Percentiles rank a stretch among this genome's conserved stretches.
These are phyloP conservation scores for Taurulus bubalis DNA, from an alignment of 2,113 vertebrate species.

Conservation along the genomic window DNA sequence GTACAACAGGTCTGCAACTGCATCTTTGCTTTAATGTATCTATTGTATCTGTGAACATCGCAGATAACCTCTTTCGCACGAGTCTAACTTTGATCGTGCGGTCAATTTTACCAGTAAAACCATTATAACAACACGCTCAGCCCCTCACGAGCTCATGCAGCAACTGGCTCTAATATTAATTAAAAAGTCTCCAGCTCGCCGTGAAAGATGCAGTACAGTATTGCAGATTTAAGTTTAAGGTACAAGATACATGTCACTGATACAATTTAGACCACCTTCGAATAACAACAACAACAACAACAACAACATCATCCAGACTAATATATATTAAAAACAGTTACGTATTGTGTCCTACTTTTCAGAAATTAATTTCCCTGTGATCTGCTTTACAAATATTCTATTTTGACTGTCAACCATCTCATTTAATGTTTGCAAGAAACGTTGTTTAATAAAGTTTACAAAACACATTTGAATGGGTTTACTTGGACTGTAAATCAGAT, in stretches of 20 bases:
- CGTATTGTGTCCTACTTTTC: neutral
- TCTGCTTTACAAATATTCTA: neutral
- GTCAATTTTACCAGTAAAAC: neutral
- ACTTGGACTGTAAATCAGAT: neutral
- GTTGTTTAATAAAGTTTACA: neutral
- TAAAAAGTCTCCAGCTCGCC: neutral
- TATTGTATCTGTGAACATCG: neutral
- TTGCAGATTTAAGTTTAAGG: neutral
- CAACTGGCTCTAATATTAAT: too few species aligned
- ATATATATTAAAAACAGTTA: too few species aligned
- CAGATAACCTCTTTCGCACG: neutral
- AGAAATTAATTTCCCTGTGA: neutral
- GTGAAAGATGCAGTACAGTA: neutral
- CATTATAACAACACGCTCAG: neutral
- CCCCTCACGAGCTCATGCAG: neutral
- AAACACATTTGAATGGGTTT: neutral
- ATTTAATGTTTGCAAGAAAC: neutral
- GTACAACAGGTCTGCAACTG: neutral
- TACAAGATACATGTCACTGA: neutral
- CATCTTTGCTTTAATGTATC: neutral
- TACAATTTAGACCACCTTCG: neutral
- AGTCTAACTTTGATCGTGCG: neutral
- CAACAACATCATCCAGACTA: too few species aligned
- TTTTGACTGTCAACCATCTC: rapidly evolving
- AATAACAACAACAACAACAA: neutral